These are phyloP conservation scores for Orientallactaga sibirica DNA, from an alignment of 2,797 vertebrate genomes.

Conservation along the genomic window DNA sequence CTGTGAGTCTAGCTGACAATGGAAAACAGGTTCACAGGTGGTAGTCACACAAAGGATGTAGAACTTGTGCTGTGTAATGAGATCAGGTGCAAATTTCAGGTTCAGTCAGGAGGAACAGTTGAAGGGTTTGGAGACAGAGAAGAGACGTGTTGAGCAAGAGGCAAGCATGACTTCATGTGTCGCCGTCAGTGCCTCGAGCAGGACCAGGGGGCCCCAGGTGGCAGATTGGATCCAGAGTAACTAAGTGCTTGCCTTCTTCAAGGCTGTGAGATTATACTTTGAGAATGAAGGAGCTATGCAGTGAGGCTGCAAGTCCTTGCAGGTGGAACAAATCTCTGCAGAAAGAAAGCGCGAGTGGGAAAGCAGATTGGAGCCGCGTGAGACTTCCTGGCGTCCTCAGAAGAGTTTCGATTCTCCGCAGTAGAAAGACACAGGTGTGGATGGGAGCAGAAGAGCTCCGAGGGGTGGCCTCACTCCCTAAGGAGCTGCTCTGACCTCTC, in stretches of 20 bases:
- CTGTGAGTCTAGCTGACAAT: neutral
- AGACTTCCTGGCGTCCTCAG: neutral
- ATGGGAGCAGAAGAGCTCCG: neutral
- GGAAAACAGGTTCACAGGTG: neutral
- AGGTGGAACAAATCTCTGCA: slow-evolving; percentile 1
- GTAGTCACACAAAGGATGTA: neutral
- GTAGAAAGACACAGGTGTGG: neutral
- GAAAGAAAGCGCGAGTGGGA: neutral
- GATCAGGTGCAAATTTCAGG: neutral
- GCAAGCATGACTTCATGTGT: neutral
- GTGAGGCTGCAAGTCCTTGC: neutral
- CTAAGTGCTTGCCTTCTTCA: slow-evolving; percentile 33
- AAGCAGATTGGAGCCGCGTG: neutral
- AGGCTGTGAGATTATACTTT: slow-evolving; percentile 57
- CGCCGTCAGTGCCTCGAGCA: neutral
- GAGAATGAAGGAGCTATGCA: slow-evolving; percentile 43
- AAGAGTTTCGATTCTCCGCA: neutral
- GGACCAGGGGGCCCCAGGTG: neutral
- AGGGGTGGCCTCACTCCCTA: neutral
- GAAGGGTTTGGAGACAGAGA: slow-evolving; percentile 20
- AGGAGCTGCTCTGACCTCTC: neutral
- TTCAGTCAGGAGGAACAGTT: neutral
- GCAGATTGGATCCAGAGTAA: neutral
- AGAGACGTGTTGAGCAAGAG: neutral
- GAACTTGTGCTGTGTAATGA: neutral